Evolutionary conservation across 2,113 vertebrate genomes (phyloP), one percentile per base, ranked within the genome.

Genomic region (Rhabdornis inornatus): DNA sequence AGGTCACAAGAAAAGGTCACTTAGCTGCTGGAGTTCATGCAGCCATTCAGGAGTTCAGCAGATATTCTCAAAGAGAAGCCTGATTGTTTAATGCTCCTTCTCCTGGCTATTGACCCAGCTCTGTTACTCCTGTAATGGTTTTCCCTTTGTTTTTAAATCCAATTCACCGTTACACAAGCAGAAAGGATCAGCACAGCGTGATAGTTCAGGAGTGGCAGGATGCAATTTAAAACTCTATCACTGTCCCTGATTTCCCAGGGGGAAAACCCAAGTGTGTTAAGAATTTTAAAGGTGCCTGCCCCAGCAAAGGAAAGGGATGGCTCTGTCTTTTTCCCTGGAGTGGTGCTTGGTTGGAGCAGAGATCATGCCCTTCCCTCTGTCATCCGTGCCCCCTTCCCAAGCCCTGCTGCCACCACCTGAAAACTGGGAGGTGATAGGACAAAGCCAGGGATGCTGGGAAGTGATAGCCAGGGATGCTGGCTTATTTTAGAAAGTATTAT

Each of bases 181-280:
- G 69, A 92, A 95, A 78, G 27, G 7, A 27, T n/a, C 64, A 66
- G 47, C 2, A 0, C 0, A 0, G 6, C 8, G 0, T 27, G 63
- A 56, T 35, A 68, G 84, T 45, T 95, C 78, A 94, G 74, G 85
- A 83, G 64, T 47, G 50, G 22, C 93, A 90, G 55, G 44, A 77
- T 42, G 61, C 69, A 89, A 90, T 84, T 82, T 83, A 83, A 92
- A 94, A 45, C 86, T 78, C 12, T 74, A 71, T 81, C 55, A 40
- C 7, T 11, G 83, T 15, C 83, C 47, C 57, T 95, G 72, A 96
- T 96, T 97, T 95, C 94, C 92, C 90, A 93, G 64, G 49, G 60
- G 92, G 30, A 8, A 80, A 76, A 47, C 24, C n/a, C 44, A 39
- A 86, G 92, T 18, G 64, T 59, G 37, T 35, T 60, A 63, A 83